phyloP scores from a whole-genome alignment of 2,113 vertebrate species.

The Zosterops pallidus region DNA sequence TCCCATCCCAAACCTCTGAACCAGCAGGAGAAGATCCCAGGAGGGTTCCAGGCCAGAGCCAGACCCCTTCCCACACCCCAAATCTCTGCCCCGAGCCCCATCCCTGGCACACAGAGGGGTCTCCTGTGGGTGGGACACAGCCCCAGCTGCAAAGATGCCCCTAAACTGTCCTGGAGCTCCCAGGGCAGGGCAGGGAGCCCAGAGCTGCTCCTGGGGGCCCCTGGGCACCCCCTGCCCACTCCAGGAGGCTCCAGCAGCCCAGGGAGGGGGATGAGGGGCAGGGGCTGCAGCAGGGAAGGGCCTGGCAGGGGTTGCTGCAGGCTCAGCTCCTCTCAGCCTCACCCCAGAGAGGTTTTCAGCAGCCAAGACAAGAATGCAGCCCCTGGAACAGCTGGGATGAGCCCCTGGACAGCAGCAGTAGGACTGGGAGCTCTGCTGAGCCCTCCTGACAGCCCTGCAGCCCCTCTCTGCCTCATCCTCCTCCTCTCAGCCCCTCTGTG shows the following conservation, averaged over 20 bases:
- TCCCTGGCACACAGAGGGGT: rapidly evolving
- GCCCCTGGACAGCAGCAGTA: neutral
- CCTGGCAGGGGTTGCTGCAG: neutral
- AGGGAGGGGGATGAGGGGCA: neutral
- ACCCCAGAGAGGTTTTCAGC: neutral
- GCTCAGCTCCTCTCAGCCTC: neutral
- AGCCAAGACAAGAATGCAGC: rapidly evolving
- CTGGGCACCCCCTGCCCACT: neutral
- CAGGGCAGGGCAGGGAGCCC: neutral
- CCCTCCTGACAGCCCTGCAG: neutral
- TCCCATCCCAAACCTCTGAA: neutral
- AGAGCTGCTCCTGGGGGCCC: no score
- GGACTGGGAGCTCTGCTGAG: neutral
- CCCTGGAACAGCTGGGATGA: neutral
- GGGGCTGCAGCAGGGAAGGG: neutral
- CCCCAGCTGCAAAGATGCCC: neutral
- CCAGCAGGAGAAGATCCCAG: neutral
- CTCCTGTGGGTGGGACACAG: rapidly evolving
- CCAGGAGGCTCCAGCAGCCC: neutral
- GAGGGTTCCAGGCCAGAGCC: neutral
- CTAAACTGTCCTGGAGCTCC: neutral
- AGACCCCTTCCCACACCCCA: rapidly evolving
- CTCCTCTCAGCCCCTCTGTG: neutral
- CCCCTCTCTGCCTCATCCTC: neutral
- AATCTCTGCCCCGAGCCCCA: neutral